phyloP scores from a whole-genome alignment of 2,888 invertebrate genomes.

The Rotaria socialis region DNA sequence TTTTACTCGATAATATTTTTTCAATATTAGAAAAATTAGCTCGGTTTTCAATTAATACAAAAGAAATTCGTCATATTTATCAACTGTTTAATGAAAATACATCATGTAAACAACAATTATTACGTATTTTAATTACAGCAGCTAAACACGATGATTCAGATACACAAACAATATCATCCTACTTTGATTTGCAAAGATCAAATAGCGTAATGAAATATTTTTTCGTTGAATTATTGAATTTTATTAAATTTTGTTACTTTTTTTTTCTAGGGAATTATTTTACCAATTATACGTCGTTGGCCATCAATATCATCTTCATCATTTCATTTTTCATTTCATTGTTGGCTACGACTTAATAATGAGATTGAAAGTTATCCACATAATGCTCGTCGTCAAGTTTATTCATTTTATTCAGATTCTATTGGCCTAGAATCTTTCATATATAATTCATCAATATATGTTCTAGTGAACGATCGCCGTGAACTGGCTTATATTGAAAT shows the following conservation, averaged over 20 bases:
- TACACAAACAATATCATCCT: background rate
- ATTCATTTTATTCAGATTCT: slow-evolving; percentile 42
- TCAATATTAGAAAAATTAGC: slow-evolving; percentile 17
- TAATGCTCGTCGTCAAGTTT: slow-evolving; percentile 43
- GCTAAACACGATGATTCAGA: slow-evolving; percentile 30
- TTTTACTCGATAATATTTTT: slow-evolving; percentile 1
- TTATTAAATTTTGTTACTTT: background rate
- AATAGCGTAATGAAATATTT: background rate
- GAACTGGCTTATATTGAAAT: slow-evolving; percentile 42
- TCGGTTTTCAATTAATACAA: background rate
- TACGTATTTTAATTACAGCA: background rate
- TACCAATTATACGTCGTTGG: slow-evolving; percentile 22
- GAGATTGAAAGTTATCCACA: slow-evolving; percentile 20
- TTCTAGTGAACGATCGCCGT: slow-evolving; percentile 33
- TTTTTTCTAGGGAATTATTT: slow-evolving; percentile 3
- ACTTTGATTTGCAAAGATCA: slow-evolving; percentile 30
- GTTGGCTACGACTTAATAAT: slow-evolving; percentile 37
- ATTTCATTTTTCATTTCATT: slow-evolving; percentile 39
- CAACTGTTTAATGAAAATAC: slow-evolving; percentile 13
- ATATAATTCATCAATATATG: slow-evolving; percentile 17
- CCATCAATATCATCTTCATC: background rate
- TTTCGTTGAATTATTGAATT: background rate
- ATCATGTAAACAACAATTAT: background rate
- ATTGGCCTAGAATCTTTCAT: slow-evolving; percentile 45
- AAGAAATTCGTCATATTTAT: background rate